A percentile compares a stretch with the other conserved stretches of the same genome.
Conservation (phyloP, 2,797 vertebrate species). For the Neostethus bicornis region DNA sequence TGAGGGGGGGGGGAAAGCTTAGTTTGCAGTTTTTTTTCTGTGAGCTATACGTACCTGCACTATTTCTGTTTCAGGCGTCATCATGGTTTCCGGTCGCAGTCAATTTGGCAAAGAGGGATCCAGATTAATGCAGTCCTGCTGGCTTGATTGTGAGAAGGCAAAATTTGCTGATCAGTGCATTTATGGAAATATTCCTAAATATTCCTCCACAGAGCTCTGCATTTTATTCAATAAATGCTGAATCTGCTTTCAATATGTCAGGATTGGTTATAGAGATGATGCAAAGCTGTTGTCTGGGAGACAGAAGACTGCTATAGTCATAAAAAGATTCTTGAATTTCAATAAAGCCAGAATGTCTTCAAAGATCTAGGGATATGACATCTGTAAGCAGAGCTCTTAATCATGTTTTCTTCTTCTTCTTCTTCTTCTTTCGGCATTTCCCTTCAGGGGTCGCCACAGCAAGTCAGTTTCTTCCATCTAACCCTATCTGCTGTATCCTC, state of each 20-base stretch:
- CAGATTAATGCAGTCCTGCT: slow-evolving; percentile 6
- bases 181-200: slow-evolving; percentile 23
- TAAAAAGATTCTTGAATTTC: neutral
- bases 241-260: slow-evolving; percentile 30
- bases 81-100: neutral
- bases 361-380: neutral
- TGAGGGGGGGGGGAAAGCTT: neutral
- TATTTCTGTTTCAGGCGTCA: neutral
- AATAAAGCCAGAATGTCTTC: slow-evolving; percentile 21
- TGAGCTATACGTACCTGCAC: neutral
- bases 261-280: slow-evolving; percentile 25
- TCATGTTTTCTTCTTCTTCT: too few relatives aligned
- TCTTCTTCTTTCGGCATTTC: too few relatives aligned
- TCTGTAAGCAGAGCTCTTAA: neutral
- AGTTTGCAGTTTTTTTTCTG: too few relatives aligned
- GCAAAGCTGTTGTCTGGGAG: slow-evolving; percentile 9
- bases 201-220: slow-evolving; percentile 17
- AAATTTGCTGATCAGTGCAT: slow-evolving; percentile 22
- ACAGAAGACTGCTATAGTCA: slow-evolving; percentile 15
- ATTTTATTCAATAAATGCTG: slow-evolving; percentile 16
- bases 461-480: too few relatives aligned
- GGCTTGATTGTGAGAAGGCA: neutral
- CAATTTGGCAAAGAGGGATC: slow-evolving; percentile 13
- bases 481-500: too few relatives aligned
- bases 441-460: too few relatives aligned